Evolutionary conservation across 1,140 invertebrate genomes (phyloP).

Genomic region (Procambarus clarkii): DNA sequence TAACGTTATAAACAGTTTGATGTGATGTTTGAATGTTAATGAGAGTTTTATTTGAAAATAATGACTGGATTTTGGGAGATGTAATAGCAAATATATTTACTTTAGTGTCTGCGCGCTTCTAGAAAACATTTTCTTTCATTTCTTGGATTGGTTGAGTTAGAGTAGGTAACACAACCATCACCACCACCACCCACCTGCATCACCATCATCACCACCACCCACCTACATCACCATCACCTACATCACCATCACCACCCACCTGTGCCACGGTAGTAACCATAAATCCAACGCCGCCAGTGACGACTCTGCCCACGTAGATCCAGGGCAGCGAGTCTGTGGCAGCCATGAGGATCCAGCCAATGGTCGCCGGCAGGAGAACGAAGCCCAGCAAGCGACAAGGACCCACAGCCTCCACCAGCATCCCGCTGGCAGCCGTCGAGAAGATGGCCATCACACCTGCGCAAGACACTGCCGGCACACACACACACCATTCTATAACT

Average conservation of each 20-base stretch:
- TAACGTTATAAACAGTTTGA: too few relatives aligned
- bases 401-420: slow-evolving; percentile 61
- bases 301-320: slow-evolving; percentile 65
- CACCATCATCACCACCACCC: not conserved
- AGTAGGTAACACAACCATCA: too few relatives aligned
- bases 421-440: slow-evolving; percentile 39
- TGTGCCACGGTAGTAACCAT: slow-evolving; percentile 64
- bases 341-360: slow-evolving; percentile 71
- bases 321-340: slow-evolving; percentile 55
- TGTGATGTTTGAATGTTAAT: too few relatives aligned
- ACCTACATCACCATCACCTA: slow-evolving; percentile 36
- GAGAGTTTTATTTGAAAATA: too few relatives aligned
- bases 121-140: too few relatives aligned
- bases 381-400: slow-evolving; percentile 61
- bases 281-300: slow-evolving; percentile 55
- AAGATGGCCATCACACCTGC: slow-evolving; percentile 54
- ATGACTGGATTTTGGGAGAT: too few relatives aligned
- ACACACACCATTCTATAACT: not conserved
- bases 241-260: slow-evolving; percentile 24
- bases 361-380: slow-evolving; percentile 59
- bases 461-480: slow-evolving; percentile 33
- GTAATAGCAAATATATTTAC: too few relatives aligned
- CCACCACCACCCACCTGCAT: slow-evolving; percentile 44
- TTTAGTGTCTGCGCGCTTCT: too few relatives aligned
- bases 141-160: too few relatives aligned